Evolutionary conservation across 2,888 invertebrate genomes (phyloP).

Genomic region (Synanthedon andrenaeformis): DNA sequence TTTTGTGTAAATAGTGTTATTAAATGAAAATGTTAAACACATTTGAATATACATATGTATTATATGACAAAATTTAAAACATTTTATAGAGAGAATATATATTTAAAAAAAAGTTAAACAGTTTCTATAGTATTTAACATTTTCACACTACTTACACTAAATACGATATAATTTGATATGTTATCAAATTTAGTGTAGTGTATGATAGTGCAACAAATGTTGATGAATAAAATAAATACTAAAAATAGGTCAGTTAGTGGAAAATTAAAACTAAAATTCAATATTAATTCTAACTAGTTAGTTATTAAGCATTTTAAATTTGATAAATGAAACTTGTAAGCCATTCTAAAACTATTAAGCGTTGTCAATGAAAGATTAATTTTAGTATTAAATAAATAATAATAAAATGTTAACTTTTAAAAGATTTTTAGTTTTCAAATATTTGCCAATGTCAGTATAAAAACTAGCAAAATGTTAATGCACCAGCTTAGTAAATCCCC

Average conservation of each 20-base stretch:
- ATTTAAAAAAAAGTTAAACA: too few species aligned
- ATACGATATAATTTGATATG: too few species aligned
- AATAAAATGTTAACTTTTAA: too few species aligned
- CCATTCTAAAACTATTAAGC: conserved; percentile 51
- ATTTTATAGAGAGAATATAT: too few species aligned
- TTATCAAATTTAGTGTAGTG: neutral
- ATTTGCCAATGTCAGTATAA: too few species aligned
- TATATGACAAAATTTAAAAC: too few species aligned
- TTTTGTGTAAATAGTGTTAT: neutral
- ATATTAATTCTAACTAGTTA: conserved; percentile 8
- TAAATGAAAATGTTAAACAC: too few species aligned
- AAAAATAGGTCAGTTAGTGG: conserved; percentile 23
- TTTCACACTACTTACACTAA: too few species aligned
- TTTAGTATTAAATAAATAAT: neutral
- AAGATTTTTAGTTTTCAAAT: too few species aligned
- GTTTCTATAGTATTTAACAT: too few species aligned
- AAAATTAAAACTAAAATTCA: conserved; percentile 26
- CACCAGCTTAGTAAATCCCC: conserved; percentile 28
- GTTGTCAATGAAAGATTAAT: conserved; percentile 22
- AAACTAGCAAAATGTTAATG: conserved; percentile 20
- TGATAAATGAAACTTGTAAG: conserved; percentile 24
- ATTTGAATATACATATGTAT: too few species aligned
- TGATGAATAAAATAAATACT: conserved; percentile 1
- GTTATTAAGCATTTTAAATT: neutral
- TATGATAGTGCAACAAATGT: neutral